Conservation (phyloP, 64 coral and sea anemone genomes). For the Orbicella faveolata region DNA sequence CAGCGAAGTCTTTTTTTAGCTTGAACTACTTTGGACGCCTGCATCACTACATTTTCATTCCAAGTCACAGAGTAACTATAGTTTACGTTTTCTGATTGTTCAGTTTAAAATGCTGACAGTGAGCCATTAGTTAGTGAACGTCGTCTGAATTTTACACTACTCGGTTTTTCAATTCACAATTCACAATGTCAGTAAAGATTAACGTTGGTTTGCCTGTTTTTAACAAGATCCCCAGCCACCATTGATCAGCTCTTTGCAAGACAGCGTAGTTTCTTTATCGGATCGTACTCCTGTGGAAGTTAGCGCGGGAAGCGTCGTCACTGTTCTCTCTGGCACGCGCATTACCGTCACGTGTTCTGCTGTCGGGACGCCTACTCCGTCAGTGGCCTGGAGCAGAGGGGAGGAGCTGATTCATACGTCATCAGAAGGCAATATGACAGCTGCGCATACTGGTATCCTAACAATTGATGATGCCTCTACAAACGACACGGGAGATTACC, state of each 20-base stretch:
- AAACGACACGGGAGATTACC: constrained; percentile 52
- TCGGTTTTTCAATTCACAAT: neutral
- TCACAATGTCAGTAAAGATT: neutral
- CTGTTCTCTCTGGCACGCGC: constrained; percentile 3
- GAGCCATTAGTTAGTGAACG: too few species aligned
- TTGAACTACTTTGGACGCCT: too few species aligned
- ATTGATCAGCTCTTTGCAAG: constrained; percentile 9
- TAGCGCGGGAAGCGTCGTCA: constrained; percentile 23
- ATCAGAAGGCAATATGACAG: neutral
- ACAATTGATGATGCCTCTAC: neutral
- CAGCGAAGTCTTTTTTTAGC: too few species aligned
- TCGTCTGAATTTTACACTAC: too few species aligned
- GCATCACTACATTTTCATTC: too few species aligned
- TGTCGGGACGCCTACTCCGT: constrained; percentile 43
- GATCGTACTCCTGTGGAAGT: constrained; percentile 27
- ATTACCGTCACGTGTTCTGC: constrained; percentile 47
- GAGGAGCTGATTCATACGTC: constrained; percentile 8
- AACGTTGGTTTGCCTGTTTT: neutral
- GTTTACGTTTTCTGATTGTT: too few species aligned
- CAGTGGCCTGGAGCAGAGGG: constrained; percentile 55
- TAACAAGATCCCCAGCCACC: constrained; percentile 15
- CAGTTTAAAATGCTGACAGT: too few species aligned
- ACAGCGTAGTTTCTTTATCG: neutral
- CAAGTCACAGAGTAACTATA: too few species aligned
- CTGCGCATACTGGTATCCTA: neutral